Evolutionary conservation across 2,888 invertebrate species (phyloP), one percentile per base, ranked within the genome.

Genomic region (Ethmia dodecea): DNA sequence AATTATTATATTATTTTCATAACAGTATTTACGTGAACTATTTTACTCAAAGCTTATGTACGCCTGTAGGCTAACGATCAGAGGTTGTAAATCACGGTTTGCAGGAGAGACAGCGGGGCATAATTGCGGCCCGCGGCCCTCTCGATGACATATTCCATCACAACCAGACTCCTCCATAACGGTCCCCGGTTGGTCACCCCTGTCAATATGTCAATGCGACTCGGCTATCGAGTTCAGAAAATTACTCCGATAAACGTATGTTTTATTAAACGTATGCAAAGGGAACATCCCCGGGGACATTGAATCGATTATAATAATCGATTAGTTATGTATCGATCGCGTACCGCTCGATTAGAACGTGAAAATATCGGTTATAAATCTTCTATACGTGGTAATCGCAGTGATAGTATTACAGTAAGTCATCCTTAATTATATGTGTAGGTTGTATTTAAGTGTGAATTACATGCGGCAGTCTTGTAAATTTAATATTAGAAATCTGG

Each of bases 131-230:
- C 73, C 42, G 37, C 40, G 68, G 80, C 62, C 35, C 37, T 40
- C 27, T 41, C 72, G 81, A 77, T 76, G 83, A 83, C 83, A 81
- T 74, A 77, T 76, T 75, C 77, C 72, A 70, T 77, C 79, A 72
- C 58, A 76, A 69, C 63, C 52, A 47, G 59, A 53, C 55, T 59
- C 55, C 46, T 48, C 58, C 33, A 29, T 65, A 69, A 65, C 63
- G 60, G 69, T 54, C 37, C 40, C 39, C 40, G 38, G 56, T 54
- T 51, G 50, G 49, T 47, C 50, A 49, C 52, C 52, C 49, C 53
- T 52, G 57, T 68, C 74, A 65, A 79, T 81, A 78, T 77, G 77
- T 81, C 78, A 78, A 74, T 77, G 75, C 71, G 64, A 55, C 68
- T 61, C 55, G 69, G 46, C 58, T 56, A 68, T 72, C 78, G 62